phyloP scores from a whole-genome alignment of 2,888 invertebrate genomes.

The Idaea biselata region DNA sequence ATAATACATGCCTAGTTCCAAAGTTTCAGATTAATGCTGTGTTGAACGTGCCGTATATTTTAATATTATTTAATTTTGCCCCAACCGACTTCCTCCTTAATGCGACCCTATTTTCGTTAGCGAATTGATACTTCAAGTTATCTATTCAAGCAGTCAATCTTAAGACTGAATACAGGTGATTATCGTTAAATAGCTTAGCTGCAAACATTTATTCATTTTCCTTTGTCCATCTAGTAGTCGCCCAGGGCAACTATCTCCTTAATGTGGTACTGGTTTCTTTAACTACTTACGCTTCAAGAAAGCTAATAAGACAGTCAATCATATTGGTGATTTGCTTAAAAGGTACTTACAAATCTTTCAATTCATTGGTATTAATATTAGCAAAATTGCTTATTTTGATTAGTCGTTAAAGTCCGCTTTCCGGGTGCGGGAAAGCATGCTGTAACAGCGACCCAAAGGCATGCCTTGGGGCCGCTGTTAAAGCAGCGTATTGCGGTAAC shows the following conservation, averaged over 20 bases:
- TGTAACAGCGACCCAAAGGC: too few relatives aligned
- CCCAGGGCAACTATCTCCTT: not conserved
- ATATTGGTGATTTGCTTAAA: not conserved
- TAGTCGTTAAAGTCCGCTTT: too few relatives aligned
- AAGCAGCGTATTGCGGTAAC: too few relatives aligned
- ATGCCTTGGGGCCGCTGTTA: too few relatives aligned
- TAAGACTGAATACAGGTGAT: not conserved
- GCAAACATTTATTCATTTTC: not conserved
- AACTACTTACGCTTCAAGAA: not conserved
- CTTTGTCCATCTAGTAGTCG: not conserved
- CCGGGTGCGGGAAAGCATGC: too few relatives aligned
- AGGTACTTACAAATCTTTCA: not conserved
- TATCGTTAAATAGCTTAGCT: not conserved
- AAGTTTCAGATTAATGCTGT: too few relatives aligned
- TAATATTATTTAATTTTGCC: not conserved
- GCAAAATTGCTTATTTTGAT: not conserved
- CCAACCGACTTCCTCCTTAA: not conserved
- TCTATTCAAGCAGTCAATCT: not conserved
- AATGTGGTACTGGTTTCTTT: not conserved
- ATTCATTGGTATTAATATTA: not conserved
- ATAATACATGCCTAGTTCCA: too few relatives aligned
- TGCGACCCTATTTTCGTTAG: not conserved
- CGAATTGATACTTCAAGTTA: not conserved
- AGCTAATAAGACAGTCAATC: not conserved
- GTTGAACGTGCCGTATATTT: too few relatives aligned